A percentile compares a stretch with the other conserved stretches of the same genome.
Evolutionary conservation across 2,888 invertebrate genomes (phyloP).

Genomic region (Scaptodrosophila latifasciaeformis): DNA sequence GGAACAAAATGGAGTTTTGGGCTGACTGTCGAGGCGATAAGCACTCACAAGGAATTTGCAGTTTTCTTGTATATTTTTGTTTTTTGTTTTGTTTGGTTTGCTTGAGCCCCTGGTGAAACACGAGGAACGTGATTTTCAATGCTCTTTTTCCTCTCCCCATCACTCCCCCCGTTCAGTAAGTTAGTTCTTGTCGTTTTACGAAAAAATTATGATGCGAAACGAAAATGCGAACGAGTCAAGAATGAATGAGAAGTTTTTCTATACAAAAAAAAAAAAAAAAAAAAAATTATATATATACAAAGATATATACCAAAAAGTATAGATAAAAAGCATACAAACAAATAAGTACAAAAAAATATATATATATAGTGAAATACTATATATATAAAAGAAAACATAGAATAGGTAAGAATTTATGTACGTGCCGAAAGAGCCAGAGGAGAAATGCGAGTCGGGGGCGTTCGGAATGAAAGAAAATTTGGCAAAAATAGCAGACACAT

Average conservation of each 20-base stretch:
- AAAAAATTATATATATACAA: background rate
- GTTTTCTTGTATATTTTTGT: slow-evolving; percentile 10
- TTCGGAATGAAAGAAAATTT: background rate
- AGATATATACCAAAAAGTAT: too few species aligned
- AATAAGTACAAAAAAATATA: background rate
- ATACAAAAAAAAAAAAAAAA: background rate
- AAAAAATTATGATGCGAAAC: slow-evolving; percentile 67
- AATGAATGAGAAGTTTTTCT: slow-evolving; percentile 43
- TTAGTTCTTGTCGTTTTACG: slow-evolving; percentile 29
- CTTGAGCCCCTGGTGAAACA: slow-evolving; percentile 24
- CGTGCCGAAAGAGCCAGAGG: slow-evolving; percentile 21
- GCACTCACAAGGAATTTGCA: slow-evolving; percentile 36
- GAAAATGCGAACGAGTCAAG: slow-evolving; percentile 46
- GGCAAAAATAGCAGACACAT: background rate
- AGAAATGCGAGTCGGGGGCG: background rate
- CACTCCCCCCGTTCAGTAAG: slow-evolving; percentile 7
- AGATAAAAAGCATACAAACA: background rate
- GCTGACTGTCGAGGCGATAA: slow-evolving; percentile 18
- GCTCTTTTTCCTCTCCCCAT: background rate
- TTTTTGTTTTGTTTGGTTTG: slow-evolving; percentile 9
- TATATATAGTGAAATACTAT: background rate
- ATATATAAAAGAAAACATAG: too few species aligned
- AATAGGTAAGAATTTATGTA: slow-evolving; percentile 4
- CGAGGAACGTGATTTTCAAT: slow-evolving; percentile 56
- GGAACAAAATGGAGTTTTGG: too few species aligned